These are phyloP conservation scores for Lucilia cuprina DNA, from an alignment of 1,140 invertebrate species.

Conservation along the genomic window DNA sequence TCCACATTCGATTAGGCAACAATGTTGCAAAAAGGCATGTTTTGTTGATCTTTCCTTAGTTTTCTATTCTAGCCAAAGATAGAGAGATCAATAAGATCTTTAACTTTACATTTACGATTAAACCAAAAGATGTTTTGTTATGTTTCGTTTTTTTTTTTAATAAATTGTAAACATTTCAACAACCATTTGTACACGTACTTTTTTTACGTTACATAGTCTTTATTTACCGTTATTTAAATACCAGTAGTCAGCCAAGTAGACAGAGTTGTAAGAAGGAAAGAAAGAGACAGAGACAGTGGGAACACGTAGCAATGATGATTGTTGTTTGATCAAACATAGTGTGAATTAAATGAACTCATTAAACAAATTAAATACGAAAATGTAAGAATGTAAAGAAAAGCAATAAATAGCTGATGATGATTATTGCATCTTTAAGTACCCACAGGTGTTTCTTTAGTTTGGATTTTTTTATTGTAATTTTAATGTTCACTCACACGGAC, in stretches of 20 bases:
- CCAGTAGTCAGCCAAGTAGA: not conserved
- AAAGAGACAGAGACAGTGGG: too few relatives aligned
- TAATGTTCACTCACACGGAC: not conserved
- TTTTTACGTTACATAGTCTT: not conserved
- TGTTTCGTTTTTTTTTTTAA: not conserved
- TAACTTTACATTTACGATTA: not conserved
- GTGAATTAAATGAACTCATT: not conserved
- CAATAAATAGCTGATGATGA: not conserved
- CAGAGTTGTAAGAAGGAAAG: too few relatives aligned
- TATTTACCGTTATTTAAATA: constrained; percentile 30
- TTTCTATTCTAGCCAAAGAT: not conserved
- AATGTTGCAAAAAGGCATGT: not conserved
- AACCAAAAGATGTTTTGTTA: not conserved
- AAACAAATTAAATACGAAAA: constrained; percentile 18
- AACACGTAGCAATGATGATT: not conserved
- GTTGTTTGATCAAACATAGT: too few relatives aligned
- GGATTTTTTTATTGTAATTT: not conserved
- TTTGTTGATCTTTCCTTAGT: not conserved
- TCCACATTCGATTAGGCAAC: not conserved
- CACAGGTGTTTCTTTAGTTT: not conserved
- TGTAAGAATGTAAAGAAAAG: not conserved
- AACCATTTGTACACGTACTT: not conserved
- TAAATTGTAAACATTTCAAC: not conserved
- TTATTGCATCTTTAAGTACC: not conserved
- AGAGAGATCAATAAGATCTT: not conserved